Evolutionary conservation across 2,797 vertebrate species (phyloP).

Genomic region (Danio albolineatus): DNA sequence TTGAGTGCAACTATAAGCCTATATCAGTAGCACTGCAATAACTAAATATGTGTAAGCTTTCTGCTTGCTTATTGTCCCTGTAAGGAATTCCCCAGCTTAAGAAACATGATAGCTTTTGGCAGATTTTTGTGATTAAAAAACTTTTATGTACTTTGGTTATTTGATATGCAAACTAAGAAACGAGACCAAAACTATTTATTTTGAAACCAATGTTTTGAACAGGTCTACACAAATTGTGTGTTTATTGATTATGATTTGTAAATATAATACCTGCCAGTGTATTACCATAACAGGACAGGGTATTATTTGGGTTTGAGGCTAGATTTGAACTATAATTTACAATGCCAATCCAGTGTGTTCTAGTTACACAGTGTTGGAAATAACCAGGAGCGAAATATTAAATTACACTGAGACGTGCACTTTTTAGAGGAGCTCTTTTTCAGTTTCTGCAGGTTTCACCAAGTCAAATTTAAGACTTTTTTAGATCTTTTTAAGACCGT

Average conservation of each 20-base stretch:
- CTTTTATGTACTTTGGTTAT: background rate
- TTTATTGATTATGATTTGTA: background rate
- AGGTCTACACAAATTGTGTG: background rate
- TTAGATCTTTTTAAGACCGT: too few species aligned
- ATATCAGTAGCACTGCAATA: background rate
- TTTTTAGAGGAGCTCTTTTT: constrained; percentile 1
- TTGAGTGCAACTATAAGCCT: background rate
- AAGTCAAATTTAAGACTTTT: too few species aligned
- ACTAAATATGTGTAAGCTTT: too few species aligned
- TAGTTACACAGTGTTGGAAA: constrained; percentile 10
- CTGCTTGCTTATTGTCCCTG: background rate
- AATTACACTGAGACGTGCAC: constrained; percentile 18
- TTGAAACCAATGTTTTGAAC: background rate
- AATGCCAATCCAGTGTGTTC: background rate
- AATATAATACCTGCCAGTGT: background rate
- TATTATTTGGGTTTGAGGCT: background rate
- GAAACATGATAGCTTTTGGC: background rate
- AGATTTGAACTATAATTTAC: constrained; percentile 1
- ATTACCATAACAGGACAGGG: background rate
- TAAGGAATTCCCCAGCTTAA: background rate
- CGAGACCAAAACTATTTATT: background rate
- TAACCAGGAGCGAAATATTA: constrained; percentile 39
- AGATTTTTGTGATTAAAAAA: background rate
- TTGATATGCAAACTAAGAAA: background rate
- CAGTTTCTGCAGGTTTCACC: too few species aligned